Base-by-base conservation (phyloP, 1,140 invertebrate genomes). In the Drosophila cardini region DNA sequence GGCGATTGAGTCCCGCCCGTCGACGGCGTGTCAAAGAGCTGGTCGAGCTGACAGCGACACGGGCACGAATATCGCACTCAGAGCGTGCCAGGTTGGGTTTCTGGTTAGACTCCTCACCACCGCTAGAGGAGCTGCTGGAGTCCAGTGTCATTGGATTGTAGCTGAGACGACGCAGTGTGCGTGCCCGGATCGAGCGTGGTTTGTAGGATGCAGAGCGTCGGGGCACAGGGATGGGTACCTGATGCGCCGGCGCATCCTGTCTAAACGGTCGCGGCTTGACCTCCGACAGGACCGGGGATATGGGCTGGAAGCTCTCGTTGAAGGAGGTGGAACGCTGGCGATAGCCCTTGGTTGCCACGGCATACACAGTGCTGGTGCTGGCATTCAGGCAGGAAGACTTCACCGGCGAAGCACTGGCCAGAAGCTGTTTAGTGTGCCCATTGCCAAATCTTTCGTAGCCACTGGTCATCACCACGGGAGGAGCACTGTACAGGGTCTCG, bases 71-170 rank as follows among this genome's bases (percentile, higher is more conserved):
- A 55, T 93, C 92, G 62, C 92, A 93, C 68, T 93, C 92, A 15
- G 92, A 93, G 18, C 92, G 90, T 1, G 92, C 92, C 52, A 93
- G 63, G 42, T 84, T 93, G 3, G 85, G 87, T 58, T 92, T 91
- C 26, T 56, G 61, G 2, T 26, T 26, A 5, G 53, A 63, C 65
- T 75, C 76, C 64, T 92, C 92, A 26, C 76, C 86, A 4, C 90
- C 91, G 38, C 90, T 91, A 64, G 85, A 91, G 0, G 92, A 92
- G 15, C 86, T 91, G 87, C 93, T 82, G 57, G 93, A 81, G 80
- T 93, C 89, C 53, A 91, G 91, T 77, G 71, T 92, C 91, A 90
- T 93, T 11, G 93, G 93, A 90, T 94, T 94, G 75, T 94, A 94
- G 32, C 93, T 94, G 56, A 94, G 92, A 5, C 93, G 81, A 5